Evolutionary conservation across 2,888 invertebrate genomes (phyloP).

Genomic region (Hololepta plana): DNA sequence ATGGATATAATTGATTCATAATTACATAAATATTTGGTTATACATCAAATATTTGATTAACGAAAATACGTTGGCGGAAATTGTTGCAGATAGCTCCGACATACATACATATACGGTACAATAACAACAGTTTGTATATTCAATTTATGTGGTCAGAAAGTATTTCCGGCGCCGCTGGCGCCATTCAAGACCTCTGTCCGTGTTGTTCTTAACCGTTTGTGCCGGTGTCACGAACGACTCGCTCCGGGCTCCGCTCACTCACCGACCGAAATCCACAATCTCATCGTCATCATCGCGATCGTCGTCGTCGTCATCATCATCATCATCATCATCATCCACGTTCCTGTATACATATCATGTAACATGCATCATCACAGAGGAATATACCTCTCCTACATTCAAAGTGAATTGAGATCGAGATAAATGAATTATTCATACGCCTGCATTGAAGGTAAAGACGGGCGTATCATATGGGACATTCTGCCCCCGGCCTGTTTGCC

Average conservation of each 20-base stretch:
- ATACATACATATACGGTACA: too few species aligned
- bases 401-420: constrained; percentile 24
- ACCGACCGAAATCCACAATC: constrained; percentile 15
- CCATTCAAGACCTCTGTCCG: constrained; percentile 12
- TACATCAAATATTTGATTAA: constrained; percentile 12
- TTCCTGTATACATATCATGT: constrained; percentile 21
- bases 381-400: too few species aligned
- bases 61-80: too few species aligned
- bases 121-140: too few species aligned
- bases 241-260: constrained; percentile 19
- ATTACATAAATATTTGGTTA: constrained; percentile 13
- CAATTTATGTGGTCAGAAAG: constrained; percentile 17
- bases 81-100: too few species aligned
- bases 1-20: constrained; percentile 16
- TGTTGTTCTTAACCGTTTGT: constrained; percentile 9
- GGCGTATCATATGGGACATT: constrained; percentile 17
- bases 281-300: constrained; percentile 16
- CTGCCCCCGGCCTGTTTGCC: constrained; percentile 20
- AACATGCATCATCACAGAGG: constrained; percentile 24
- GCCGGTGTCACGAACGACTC: constrained; percentile 14
- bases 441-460: constrained; percentile 22
- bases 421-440: constrained; percentile 25
- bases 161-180: constrained; percentile 15
- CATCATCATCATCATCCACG: constrained; percentile 17
- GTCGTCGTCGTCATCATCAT: constrained; percentile 14